A percentile compares a stretch with the other conserved stretches of the same genome.
phyloP scores from a whole-genome alignment of 1,140 invertebrate species.

The Heterodera carotae region DNA sequence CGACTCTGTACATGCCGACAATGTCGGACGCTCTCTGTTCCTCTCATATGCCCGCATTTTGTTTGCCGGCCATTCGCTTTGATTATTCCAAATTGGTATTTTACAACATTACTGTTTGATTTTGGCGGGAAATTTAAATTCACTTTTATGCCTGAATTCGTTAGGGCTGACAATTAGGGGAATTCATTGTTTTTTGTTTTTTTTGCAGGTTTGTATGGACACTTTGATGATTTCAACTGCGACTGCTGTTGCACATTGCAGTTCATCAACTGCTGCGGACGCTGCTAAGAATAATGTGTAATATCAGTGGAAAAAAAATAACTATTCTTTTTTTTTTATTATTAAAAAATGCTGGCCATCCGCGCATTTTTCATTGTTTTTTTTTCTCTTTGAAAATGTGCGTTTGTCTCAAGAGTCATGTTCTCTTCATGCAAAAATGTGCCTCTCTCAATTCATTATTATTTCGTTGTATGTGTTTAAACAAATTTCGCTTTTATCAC shows the following conservation, averaged over 20 bases:
- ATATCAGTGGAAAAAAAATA: neutral
- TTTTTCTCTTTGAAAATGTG: no score
- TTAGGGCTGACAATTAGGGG: no score
- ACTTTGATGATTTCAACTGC: neutral
- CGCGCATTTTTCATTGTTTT: neutral
- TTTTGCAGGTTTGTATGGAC: neutral
- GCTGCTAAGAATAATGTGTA: neutral
- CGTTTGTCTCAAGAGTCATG: no score
- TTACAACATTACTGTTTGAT: no score
- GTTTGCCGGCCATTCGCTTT: constrained; percentile 1
- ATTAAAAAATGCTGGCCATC: neutral
- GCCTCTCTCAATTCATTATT: no score
- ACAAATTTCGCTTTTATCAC: no score
- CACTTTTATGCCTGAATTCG: no score
- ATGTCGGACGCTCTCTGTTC: neutral
- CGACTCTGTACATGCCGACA: constrained; percentile 25
- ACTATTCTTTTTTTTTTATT: neutral
- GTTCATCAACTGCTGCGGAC: neutral
- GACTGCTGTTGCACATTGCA: no score
- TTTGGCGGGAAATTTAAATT: no score
- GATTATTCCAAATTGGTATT: constrained; percentile 9
- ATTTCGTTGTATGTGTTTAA: no score
- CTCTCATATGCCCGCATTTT: neutral
- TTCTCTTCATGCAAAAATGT: no score
- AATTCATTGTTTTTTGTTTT: no score